These are phyloP conservation scores for Trinectes maculatus DNA, from an alignment of 2,113 vertebrate species.

Conservation along the genomic window DNA sequence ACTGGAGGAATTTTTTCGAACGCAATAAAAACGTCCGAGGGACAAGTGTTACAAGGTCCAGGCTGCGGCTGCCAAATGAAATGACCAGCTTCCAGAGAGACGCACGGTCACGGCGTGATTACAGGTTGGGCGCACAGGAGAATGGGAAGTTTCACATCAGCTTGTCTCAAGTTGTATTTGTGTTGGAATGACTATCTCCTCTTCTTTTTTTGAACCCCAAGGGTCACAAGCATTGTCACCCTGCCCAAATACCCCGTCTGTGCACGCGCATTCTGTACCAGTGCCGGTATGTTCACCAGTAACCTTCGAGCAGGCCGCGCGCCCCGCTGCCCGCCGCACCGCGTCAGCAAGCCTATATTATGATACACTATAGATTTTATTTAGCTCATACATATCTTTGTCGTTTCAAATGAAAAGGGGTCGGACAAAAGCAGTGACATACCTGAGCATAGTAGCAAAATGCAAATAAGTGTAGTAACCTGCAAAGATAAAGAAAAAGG, in stretches of 20 bases:
- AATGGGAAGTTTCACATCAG: conserved; percentile 6
- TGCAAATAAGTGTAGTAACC: conserved; percentile 93
- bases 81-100: conserved; percentile 42
- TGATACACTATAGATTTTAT: too few species aligned
- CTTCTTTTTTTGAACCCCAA: conserved; percentile 29
- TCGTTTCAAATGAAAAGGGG: not conserved
- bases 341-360: conserved; percentile 76
- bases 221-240: conserved; percentile 35
- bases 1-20: not conserved
- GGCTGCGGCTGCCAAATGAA: conserved; percentile 39
- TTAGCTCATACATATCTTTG: too few species aligned
- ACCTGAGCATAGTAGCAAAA: conserved; percentile 96
- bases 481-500: conserved; percentile 62
- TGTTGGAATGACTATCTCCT: conserved; percentile 46
- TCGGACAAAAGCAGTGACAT: conserved; percentile 65
- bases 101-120: conserved; percentile 50
- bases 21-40: conserved; percentile 5
- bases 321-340: conserved; percentile 72
- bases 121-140: conserved; percentile 53
- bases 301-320: conserved; percentile 77
- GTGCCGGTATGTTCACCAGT: conserved; percentile 69
- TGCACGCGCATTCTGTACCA: conserved; percentile 63
- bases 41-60: conserved; percentile 47
- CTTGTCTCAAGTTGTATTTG: not conserved
- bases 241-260: conserved; percentile 32